A percentile compares a stretch with the other conserved stretches of the same genome.
These are phyloP conservation scores for Kuschelorhynchus macadamiae DNA, from an alignment of 2,888 invertebrate genomes.

Conservation along the genomic window DNA sequence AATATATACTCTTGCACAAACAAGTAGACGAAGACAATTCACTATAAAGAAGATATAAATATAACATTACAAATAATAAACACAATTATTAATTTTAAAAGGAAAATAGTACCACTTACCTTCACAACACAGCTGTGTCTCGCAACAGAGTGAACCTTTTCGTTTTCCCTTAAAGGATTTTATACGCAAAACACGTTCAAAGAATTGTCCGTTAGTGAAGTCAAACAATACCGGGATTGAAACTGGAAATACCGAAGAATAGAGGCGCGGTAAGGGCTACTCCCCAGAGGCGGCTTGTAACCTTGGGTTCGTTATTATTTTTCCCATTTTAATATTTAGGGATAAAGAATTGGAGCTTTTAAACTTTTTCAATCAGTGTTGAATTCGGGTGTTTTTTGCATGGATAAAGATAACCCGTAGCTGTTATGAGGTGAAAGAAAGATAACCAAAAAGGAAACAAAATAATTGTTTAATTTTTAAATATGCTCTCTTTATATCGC, in stretches of 20 bases:
- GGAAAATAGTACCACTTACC: slow-evolving; percentile 7
- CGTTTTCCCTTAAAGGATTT: background rate
- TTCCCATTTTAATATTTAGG: background rate
- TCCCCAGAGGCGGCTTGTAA: slow-evolving; percentile 9
- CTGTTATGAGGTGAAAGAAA: background rate
- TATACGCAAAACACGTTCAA: slow-evolving; percentile 27
- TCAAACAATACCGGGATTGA: slow-evolving; percentile 33
- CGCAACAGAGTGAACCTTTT: slow-evolving; percentile 15
- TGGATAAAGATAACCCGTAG: background rate
- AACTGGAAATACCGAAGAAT: slow-evolving; percentile 43
- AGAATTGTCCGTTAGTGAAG: slow-evolving; percentile 33
- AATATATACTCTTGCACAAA: too few species aligned
- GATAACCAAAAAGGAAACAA: background rate
- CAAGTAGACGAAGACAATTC: too few species aligned
- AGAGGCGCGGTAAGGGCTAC: slow-evolving; percentile 16
- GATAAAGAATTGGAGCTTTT: background rate
- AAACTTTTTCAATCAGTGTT: too few species aligned
- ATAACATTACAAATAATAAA: too few species aligned
- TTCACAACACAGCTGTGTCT: slow-evolving; percentile 12
- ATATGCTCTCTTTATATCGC: too few species aligned
- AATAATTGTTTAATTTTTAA: background rate
- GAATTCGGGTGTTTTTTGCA: too few species aligned
- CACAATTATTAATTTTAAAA: too few species aligned
- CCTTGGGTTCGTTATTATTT: too few species aligned
- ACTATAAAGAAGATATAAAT: too few species aligned